These are phyloP conservation scores for Ceraclea dissimilis DNA, from an alignment of 2,888 invertebrate species.

Conservation along the genomic window DNA sequence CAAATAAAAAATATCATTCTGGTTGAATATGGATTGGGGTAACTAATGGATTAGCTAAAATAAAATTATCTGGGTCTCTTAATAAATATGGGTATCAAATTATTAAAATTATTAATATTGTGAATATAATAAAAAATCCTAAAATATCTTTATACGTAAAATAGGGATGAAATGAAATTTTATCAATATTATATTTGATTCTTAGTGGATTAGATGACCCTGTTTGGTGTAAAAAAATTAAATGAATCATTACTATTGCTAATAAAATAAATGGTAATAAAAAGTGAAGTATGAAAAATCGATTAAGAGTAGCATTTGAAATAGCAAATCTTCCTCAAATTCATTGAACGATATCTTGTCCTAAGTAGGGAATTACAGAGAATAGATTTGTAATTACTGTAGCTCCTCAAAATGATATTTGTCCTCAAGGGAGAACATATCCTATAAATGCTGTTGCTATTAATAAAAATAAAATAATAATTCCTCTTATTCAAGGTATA, in stretches of 20 bases:
- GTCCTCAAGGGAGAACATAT: conserved; percentile 70
- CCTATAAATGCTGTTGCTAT: conserved; percentile 72
- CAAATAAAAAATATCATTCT: conserved; percentile 80
- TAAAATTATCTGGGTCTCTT: conserved; percentile 69
- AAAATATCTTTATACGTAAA: conserved; percentile 57
- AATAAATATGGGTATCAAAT: conserved; percentile 52
- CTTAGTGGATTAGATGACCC: conserved; percentile 64
- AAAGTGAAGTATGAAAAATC: conserved; percentile 71
- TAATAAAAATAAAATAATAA: conserved; percentile 56
- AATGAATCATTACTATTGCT: conserved; percentile 54
- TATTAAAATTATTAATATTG: conserved; percentile 46
- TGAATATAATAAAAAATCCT: conserved; percentile 51
- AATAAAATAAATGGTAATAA: conserved; percentile 61
- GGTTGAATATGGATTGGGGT: conserved; percentile 73
- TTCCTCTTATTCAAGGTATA: conserved; percentile 57
- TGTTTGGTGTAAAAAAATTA: conserved; percentile 58
- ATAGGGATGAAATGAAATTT: conserved; percentile 62
- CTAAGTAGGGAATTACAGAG: conserved; percentile 65
- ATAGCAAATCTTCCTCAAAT: conserved; percentile 72
- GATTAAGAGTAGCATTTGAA: conserved; percentile 65
- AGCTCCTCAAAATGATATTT: conserved; percentile 77
- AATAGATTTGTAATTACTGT: conserved; percentile 72
- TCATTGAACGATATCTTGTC: conserved; percentile 56
- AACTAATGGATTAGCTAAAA: conserved; percentile 58
- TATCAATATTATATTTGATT: conserved; percentile 55